Conservation (phyloP, 2,888 invertebrate genomes). For the Oscheius sp. region DNA sequence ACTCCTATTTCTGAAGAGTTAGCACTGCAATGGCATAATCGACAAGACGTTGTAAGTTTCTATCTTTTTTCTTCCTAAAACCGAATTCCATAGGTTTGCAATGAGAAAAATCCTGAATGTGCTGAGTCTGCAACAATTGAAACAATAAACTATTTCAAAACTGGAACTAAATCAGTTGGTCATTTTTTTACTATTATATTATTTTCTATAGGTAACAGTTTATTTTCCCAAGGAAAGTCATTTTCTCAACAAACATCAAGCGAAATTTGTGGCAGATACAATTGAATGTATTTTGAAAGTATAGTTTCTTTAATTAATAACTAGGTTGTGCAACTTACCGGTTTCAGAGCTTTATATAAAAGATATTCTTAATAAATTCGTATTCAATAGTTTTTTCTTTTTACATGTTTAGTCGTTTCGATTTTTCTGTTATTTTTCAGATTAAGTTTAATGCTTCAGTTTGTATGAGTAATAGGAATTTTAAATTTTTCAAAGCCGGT, state of each 20-base stretch:
- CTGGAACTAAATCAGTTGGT: slow-evolving; percentile 17
- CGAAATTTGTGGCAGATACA: slow-evolving; percentile 40
- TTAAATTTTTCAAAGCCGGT: slow-evolving; percentile 57
- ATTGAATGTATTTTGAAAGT: slow-evolving; percentile 42
- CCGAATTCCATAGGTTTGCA: slow-evolving; percentile 1
- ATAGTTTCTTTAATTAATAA: slow-evolving; percentile 1
- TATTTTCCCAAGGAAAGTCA: slow-evolving; percentile 40
- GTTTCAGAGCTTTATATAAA: background rate
- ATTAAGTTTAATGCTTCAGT: background rate
- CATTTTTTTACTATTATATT: background rate
- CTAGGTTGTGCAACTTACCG: background rate
- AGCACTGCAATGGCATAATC: slow-evolving; percentile 17
- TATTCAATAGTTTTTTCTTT: background rate
- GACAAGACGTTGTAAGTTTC: slow-evolving; percentile 22
- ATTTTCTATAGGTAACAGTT: slow-evolving; percentile 31
- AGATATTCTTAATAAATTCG: slow-evolving; percentile 1
- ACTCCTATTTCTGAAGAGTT: slow-evolving; percentile 33
- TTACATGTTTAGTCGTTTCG: background rate
- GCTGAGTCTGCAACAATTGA: background rate
- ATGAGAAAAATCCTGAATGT: background rate
- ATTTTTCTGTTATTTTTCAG: background rate
- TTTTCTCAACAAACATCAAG: slow-evolving; percentile 43
- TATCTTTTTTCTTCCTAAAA: background rate
- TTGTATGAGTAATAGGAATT: slow-evolving; percentile 33
- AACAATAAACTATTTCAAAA: background rate